These are phyloP conservation scores for Plotosus lineatus DNA, from an alignment of 2,113 vertebrate species.

Conservation along the genomic window DNA sequence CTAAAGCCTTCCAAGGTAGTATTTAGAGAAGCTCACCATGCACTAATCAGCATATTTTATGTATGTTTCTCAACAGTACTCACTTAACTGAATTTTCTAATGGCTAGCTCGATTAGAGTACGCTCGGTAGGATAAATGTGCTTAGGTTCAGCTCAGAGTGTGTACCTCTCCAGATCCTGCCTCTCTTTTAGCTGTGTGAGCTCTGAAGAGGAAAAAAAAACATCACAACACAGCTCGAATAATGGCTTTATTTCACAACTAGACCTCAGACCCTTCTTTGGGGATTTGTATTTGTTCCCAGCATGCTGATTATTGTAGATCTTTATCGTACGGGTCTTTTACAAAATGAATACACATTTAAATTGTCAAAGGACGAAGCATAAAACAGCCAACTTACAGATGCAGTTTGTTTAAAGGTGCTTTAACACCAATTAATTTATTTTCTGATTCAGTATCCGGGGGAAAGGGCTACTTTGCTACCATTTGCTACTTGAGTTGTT, in stretches of 20 bases:
- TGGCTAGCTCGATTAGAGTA: slow-evolving; percentile 36
- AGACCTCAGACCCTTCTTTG: background rate
- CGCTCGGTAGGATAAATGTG: slow-evolving; percentile 15
- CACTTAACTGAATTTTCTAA: slow-evolving; percentile 46
- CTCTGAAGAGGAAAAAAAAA: background rate
- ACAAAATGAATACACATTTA: background rate
- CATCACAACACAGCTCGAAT: background rate
- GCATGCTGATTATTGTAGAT: slow-evolving; percentile 1
- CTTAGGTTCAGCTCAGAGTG: background rate
- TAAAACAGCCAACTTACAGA: background rate
- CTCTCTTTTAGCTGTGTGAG: background rate
- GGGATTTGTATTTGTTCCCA: background rate
- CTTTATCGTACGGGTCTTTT: background rate
- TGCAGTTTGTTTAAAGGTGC: background rate
- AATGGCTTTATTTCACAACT: background rate
- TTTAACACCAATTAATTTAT: background rate
- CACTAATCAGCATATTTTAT: slow-evolving; percentile 54
- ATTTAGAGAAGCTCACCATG: slow-evolving; percentile 30
- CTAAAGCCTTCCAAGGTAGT: slow-evolving; percentile 49
- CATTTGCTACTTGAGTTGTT: background rate
- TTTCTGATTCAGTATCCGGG: background rate
- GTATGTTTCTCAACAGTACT: slow-evolving; percentile 52
- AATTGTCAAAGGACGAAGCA: background rate
- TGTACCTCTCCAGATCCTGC: background rate
- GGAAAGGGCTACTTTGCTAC: background rate